Conservation (phyloP, 2,113 vertebrate genomes). For the Mus spicilegus region DNA sequence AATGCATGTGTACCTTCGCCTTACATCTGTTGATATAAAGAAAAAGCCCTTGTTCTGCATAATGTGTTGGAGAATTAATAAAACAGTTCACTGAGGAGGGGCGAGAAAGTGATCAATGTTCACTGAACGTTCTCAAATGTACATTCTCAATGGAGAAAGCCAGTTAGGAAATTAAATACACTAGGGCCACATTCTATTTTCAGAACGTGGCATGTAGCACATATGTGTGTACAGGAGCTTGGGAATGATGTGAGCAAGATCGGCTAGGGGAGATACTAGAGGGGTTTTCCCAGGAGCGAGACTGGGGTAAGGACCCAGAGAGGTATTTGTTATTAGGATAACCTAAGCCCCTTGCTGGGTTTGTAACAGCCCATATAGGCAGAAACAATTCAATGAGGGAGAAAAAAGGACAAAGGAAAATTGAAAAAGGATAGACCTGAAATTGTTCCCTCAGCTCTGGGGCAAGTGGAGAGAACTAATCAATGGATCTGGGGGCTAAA, state of each 20-base stretch:
- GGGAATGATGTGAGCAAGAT: neutral
- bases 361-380: neutral
- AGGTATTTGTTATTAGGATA: neutral
- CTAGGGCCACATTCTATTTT: neutral
- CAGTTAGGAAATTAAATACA: neutral
- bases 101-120: neutral
- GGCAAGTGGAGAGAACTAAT: neutral
- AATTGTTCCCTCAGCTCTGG: neutral
- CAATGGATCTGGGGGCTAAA: neutral
- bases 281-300: neutral
- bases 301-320: neutral
- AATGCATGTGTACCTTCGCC: neutral
- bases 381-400: neutral
- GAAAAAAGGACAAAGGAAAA: neutral
- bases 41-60: neutral
- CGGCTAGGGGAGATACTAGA: neutral
- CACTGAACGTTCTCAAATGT: neutral
- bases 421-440: neutral
- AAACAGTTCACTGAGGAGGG: neutral
- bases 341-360: constrained; percentile 7
- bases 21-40: neutral
- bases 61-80: neutral
- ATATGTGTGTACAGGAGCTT: neutral
- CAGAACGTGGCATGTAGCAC: neutral
- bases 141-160: neutral